Evolutionary conservation across 2,888 invertebrate genomes (phyloP).

Genomic region (Neoitamus cyanurus): DNA sequence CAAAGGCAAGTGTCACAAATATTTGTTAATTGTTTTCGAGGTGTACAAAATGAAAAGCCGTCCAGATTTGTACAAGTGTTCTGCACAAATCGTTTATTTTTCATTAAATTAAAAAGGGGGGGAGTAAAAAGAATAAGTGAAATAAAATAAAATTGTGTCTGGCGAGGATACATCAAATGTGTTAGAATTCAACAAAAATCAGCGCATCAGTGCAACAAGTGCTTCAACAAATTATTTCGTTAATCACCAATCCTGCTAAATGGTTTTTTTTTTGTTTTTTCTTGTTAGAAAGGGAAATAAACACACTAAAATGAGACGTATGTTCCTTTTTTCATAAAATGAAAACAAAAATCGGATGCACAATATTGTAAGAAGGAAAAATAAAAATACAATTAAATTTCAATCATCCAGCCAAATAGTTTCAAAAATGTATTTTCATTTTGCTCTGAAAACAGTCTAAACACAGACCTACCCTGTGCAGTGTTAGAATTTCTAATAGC

Average conservation of each 20-base stretch:
- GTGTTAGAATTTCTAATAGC: no score
- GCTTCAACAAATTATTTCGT: not conserved
- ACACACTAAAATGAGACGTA: no score
- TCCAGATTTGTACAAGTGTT: not conserved
- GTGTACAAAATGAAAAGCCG: not conserved
- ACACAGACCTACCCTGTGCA: no score
- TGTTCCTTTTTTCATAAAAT: no score
- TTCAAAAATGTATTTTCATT: not conserved
- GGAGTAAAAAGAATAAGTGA: not conserved
- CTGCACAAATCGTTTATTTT: not conserved
- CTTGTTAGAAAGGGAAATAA: not conserved
- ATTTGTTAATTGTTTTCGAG: not conserved
- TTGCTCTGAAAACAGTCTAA: no score
- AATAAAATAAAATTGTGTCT: not conserved
- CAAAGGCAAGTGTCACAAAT: no score
- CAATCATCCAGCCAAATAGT: no score
- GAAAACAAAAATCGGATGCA: not conserved
- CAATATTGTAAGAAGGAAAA: not conserved
- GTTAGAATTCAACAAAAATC: not conserved
- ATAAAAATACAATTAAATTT: not conserved
- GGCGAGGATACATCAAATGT: not conserved
- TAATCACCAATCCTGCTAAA: no score
- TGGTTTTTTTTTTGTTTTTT: not conserved
- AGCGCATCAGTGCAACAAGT: not conserved
- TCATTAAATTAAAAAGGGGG: not conserved